Evolutionary conservation across 2,888 invertebrate species (phyloP).

Genomic region (Iselma pallidipennis): DNA sequence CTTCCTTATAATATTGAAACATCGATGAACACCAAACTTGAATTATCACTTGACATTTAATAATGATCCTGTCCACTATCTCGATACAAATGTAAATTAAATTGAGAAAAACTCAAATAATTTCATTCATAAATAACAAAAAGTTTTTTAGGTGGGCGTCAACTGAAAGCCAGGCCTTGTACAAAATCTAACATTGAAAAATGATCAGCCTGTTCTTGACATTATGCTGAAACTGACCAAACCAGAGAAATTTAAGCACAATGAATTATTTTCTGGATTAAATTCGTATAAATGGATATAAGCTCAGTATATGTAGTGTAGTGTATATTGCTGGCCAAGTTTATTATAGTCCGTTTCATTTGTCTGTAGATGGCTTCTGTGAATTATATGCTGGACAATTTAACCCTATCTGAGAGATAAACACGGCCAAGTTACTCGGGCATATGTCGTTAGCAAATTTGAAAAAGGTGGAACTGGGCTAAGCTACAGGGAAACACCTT

Average conservation of each 20-base stretch:
- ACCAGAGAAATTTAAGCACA: slow-evolving; percentile 31
- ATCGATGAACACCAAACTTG: neutral
- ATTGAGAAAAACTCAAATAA: slow-evolving; percentile 25
- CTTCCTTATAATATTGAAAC: neutral
- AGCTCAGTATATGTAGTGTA: too few species aligned
- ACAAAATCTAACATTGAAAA: slow-evolving; percentile 38
- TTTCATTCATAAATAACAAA: slow-evolving; percentile 34
- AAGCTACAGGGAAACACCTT: neutral
- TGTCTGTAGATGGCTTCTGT: slow-evolving; percentile 36
- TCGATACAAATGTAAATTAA: slow-evolving; percentile 24
- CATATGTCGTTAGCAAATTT: slow-evolving; percentile 21
- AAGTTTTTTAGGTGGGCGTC: slow-evolving; percentile 25
- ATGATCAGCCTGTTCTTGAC: slow-evolving; percentile 39
- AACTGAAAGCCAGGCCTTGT: slow-evolving; percentile 27
- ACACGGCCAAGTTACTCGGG: slow-evolving; percentile 27
- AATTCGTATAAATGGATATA: too few species aligned
- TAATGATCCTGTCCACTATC: slow-evolving; percentile 17
- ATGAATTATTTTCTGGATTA: slow-evolving; percentile 35
- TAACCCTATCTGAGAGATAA: slow-evolving; percentile 39
- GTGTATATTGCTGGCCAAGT: slow-evolving; percentile 28
- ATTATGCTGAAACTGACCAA: slow-evolving; percentile 39
- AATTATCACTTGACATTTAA: slow-evolving; percentile 14
- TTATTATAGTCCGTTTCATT: slow-evolving; percentile 24
- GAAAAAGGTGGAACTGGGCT: slow-evolving; percentile 32
- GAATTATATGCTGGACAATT: slow-evolving; percentile 36